A percentile compares a stretch with the other conserved stretches of the same genome.
Evolutionary conservation across 2,888 invertebrate genomes (phyloP).

Genomic region (Thalpophila matura): DNA sequence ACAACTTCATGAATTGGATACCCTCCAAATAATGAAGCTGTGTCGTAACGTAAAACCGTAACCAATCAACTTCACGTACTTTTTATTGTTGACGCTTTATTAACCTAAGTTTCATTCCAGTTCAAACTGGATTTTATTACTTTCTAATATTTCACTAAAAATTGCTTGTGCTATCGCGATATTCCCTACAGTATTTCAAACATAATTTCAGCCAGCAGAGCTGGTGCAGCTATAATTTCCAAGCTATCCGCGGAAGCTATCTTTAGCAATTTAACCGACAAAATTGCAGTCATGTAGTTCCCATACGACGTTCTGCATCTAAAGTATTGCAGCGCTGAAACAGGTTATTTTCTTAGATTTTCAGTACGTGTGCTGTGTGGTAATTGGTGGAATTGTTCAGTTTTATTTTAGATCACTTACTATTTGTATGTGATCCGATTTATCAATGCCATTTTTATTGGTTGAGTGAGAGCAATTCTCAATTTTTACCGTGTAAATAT

Average conservation of each 20-base stretch:
- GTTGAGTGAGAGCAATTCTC: neutral
- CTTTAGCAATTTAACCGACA: constrained; percentile 15
- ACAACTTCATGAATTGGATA: no score
- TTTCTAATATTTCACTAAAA: neutral
- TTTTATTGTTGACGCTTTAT: no score
- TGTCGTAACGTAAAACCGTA: no score
- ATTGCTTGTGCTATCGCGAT: neutral
- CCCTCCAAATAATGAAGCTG: no score
- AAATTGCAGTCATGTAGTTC: constrained; percentile 26
- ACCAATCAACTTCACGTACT: no score
- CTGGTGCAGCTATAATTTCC: neutral
- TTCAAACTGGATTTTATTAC: neutral
- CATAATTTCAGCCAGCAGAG: constrained; percentile 5
- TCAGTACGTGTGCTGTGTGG: constrained; percentile 29
- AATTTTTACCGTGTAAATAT: no score
- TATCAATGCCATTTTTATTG: no score
- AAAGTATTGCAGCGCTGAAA: constrained; percentile 22
- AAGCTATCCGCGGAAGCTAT: constrained; percentile 14
- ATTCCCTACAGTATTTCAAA: constrained; percentile 1
- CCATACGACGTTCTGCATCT: constrained; percentile 11
- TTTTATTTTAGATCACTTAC: constrained; percentile 1
- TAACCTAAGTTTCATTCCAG: no score
- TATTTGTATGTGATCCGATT: neutral
- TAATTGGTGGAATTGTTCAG: neutral
- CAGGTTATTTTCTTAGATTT: constrained; percentile 25